Percentiles rank a stretch among this genome's conserved stretches.
phyloP scores from a whole-genome alignment of 2,797 vertebrate genomes.

The Pelochelys cantorii region DNA sequence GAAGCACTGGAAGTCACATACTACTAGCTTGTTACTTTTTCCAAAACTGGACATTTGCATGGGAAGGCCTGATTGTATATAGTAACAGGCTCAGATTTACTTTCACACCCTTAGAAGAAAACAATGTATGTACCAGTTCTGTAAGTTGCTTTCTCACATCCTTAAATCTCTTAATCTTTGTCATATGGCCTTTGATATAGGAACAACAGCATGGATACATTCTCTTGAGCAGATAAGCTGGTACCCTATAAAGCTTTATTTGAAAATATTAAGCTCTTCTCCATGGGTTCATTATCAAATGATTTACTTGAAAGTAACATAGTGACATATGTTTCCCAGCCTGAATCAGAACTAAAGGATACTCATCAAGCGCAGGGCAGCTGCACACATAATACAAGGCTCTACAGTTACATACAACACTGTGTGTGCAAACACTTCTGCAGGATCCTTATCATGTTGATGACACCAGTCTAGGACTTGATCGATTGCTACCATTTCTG shows the following conservation, averaged over 20 bases:
- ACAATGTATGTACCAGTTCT: rapidly evolving
- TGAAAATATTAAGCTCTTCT: not conserved
- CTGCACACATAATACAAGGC: slow-evolving; percentile 96
- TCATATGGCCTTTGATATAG: not conserved
- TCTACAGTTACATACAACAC: slow-evolving; percentile 95
- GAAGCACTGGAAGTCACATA: not conserved
- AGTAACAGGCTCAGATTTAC: not conserved
- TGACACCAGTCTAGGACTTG: slow-evolving; percentile 90
- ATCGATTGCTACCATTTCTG: slow-evolving; percentile 95
- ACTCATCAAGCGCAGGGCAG: slow-evolving; percentile 92
- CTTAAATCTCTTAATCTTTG: not conserved
- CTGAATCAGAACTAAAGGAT: slow-evolving; percentile 82
- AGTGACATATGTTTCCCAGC: not conserved
- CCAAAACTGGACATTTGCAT: not conserved
- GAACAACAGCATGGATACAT: not conserved
- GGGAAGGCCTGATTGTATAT: not conserved
- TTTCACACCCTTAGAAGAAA: slow-evolving; percentile 3
- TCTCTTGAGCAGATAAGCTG: not conserved
- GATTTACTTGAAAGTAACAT: not conserved
- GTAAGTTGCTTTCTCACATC: not conserved
- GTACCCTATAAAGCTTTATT: not conserved
- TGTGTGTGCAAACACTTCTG: slow-evolving; percentile 79
- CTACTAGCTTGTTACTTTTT: not conserved
- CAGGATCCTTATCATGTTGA: slow-evolving; percentile 63
- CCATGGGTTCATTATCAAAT: not conserved